phyloP scores from a whole-genome alignment of 37 sponge, comb jelly and placozoan species.

The Ianthella basta region DNA sequence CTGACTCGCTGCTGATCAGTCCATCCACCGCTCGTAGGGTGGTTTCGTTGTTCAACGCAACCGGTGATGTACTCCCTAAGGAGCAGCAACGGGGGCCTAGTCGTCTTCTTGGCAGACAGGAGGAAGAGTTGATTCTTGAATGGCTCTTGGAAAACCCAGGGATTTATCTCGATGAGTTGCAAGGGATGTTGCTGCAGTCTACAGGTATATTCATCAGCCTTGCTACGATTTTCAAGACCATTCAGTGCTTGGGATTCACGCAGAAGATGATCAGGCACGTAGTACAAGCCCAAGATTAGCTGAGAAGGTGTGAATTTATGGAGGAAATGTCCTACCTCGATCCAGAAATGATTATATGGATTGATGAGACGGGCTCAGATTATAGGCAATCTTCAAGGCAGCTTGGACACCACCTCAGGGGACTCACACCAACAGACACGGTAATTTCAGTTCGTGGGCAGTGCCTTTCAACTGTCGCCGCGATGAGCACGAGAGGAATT shows the following conservation, averaged over 20 bases:
- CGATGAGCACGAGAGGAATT: neutral
- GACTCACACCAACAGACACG: neutral
- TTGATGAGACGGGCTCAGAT: conserved; percentile 17
- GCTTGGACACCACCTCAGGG: neutral
- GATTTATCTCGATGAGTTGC: conserved; percentile 35
- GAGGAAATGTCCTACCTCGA: conserved; percentile 27
- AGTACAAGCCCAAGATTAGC: conserved; percentile 7
- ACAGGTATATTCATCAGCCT: conserved; percentile 9
- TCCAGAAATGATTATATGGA: conserved; percentile 12
- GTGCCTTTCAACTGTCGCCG: neutral
- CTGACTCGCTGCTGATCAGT: conserved; percentile 20
- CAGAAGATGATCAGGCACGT: conserved; percentile 30
- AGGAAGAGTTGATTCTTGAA: neutral
- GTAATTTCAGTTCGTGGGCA: neutral
- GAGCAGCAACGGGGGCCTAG: neutral
- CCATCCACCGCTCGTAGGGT: conserved; percentile 22
- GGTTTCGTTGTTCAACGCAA: neutral
- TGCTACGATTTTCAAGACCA: conserved; percentile 20
- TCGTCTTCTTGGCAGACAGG: neutral
- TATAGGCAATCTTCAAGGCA: neutral
- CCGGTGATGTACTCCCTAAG: conserved; percentile 27
- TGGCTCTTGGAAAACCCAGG: conserved; percentile 24
- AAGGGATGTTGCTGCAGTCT: neutral
- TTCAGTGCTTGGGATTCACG: conserved; percentile 31
- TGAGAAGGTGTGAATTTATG: conserved; percentile 28